Base-by-base conservation (phyloP, 1,140 invertebrate species). In the Melipona quadrifasciata region DNA sequence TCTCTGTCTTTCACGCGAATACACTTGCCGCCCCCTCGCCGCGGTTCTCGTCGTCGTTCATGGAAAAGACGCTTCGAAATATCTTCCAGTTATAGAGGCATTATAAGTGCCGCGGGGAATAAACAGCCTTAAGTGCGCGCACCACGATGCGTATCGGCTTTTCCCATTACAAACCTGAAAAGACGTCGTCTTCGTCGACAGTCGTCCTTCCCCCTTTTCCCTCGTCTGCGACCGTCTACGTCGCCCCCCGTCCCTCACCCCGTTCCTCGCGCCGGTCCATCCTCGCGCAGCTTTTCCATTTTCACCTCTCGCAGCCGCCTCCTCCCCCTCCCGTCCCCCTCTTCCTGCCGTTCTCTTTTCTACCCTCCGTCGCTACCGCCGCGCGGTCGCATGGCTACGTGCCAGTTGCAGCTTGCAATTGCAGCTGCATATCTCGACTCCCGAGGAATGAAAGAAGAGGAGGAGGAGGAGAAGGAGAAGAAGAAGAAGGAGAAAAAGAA, bases 111-210 rank as follows among this genome's bases (percentile, higher is more conserved):
- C 86, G 84, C 74, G 87, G 85, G 90, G 90, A 92, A 92, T 93
- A 93, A 94, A 92, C 90, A 93, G 92, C 90, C 87, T 93, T 93
- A 93, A 94, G 92, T 92, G 93, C 91, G 93, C 90, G 90, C 90
- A 90, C 86, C 83, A 87, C 91, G 90, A 94, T 93, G 91, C 92
- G 90, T 94, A 94, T 94, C 93, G 91, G 91, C 90, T 93, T 94
- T 94, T 94, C 91, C 92, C 91, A 94, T 94, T 94, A 94, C 89
- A 89, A 90, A 89, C 88, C 90, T 92, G 92, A 94, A 94, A 93
- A 89, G 92, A 87, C 89, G 90, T 58, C 86, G 71, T 79, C 80
- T 70, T 82, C 84, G 65, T 68, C 76, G 84, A 91, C 86, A 75
- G 67, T 70, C 82, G 73, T 53, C 47, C 64, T 19, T 21, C 67